Percentiles rank a stretch among this genome's conserved stretches.
Conservation (phyloP, 2,888 invertebrate species). For the Aelia acuminata region DNA sequence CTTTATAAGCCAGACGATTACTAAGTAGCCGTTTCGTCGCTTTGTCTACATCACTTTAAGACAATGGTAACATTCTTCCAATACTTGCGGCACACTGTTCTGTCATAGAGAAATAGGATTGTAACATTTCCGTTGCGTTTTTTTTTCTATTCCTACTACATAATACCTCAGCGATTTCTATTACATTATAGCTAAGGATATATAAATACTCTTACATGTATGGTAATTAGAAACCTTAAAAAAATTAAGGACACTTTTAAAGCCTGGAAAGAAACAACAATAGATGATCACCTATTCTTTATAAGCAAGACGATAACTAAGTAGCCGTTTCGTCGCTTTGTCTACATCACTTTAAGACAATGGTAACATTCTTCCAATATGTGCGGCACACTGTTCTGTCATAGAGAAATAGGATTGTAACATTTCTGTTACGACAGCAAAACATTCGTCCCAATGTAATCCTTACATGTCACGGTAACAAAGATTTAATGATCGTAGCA, state of each 20-base stretch:
- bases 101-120: not conserved
- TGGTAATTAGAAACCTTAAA: too few relatives aligned
- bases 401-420: not conserved
- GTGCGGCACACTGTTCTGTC: not conserved
- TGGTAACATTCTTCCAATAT: not conserved
- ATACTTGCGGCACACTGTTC: not conserved
- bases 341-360: not conserved
- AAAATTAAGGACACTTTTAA: too few relatives aligned
- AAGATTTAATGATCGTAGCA: not conserved
- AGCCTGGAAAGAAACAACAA: not conserved
- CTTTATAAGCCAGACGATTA: not conserved
- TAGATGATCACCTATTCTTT: not conserved
- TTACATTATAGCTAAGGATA: too few relatives aligned
- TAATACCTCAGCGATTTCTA: too few relatives aligned
- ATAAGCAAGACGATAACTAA: not conserved
- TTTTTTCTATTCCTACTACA: not conserved
- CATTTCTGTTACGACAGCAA: not conserved
- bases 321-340: not conserved
- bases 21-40: not conserved
- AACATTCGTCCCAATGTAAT: not conserved
- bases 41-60: not conserved
- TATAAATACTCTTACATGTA: too few relatives aligned
- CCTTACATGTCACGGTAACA: not conserved
- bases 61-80: not conserved
- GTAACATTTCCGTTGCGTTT: not conserved